A percentile compares a stretch with the other conserved stretches of the same genome.
Evolutionary conservation across 2,113 vertebrate species (phyloP).

Genomic region (Chaetops frenatus): DNA sequence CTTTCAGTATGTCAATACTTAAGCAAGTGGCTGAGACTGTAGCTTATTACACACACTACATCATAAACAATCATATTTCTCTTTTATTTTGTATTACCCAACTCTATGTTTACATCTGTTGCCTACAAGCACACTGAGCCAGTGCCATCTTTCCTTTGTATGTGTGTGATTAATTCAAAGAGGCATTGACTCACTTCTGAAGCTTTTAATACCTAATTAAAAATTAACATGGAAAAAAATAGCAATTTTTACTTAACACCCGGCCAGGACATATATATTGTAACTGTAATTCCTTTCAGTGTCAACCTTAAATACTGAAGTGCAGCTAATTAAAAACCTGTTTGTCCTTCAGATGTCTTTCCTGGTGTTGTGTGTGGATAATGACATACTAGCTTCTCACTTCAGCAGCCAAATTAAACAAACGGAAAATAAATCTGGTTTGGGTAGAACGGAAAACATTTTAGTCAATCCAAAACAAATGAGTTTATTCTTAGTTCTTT

Average conservation of each 20-base stretch:
- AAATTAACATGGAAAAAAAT: not conserved
- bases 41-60: not conserved
- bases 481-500: not conserved
- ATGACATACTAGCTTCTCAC: not conserved
- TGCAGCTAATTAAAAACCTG: not conserved
- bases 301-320: not conserved
- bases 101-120: not conserved
- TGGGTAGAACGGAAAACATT: not conserved
- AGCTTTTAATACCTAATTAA: not conserved
- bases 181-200: not conserved
- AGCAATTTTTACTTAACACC: not conserved
- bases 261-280: not conserved
- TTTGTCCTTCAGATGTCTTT: not conserved
- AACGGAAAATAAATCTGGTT: not conserved
- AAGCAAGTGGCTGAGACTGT: not conserved
- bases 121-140: not conserved
- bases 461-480: not conserved
- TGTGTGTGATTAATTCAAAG: not conserved
- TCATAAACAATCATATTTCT: not conserved
- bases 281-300: not conserved
- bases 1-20: not conserved
- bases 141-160: not conserved
- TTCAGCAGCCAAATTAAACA: not conserved
- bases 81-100: not conserved
- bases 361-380: not conserved